These are phyloP conservation scores for Semnopithecus entellus DNA, from an alignment of 2,113 vertebrate genomes.

Conservation along the genomic window DNA sequence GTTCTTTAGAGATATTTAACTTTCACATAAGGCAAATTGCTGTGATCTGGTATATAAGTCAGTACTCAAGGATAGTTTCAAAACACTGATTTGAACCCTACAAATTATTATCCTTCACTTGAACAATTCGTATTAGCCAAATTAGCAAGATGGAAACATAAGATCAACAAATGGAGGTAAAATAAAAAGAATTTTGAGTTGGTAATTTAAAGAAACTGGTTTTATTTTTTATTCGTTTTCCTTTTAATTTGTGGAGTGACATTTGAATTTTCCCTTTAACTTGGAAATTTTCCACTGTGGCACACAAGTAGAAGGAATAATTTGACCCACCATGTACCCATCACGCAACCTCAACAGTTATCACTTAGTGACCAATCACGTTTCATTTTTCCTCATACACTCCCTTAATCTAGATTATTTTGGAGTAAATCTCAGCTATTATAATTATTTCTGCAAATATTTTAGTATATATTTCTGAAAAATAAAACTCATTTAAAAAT, in stretches of 20 bases:
- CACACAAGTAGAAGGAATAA: background rate
- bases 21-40: background rate
- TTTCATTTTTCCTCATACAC: background rate
- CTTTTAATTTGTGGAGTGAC: background rate
- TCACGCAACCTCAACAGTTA: background rate
- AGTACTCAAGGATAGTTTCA: background rate
- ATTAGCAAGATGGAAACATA: background rate
- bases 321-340: rapidly evolving
- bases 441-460: background rate
- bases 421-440: background rate
- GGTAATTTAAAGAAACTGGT: background rate
- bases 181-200: background rate
- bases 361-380: background rate
- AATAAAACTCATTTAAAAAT: background rate
- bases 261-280: background rate
- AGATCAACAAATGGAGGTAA: background rate
- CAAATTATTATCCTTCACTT: background rate
- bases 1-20: background rate
- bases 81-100: background rate
- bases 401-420: background rate
- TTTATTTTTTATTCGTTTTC: background rate
- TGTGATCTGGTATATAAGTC: background rate
- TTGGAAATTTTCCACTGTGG: background rate
- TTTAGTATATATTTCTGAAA: background rate
- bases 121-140: background rate